Conservation (phyloP, 2,113 vertebrate genomes). For the Salvelinus namaycush region DNA sequence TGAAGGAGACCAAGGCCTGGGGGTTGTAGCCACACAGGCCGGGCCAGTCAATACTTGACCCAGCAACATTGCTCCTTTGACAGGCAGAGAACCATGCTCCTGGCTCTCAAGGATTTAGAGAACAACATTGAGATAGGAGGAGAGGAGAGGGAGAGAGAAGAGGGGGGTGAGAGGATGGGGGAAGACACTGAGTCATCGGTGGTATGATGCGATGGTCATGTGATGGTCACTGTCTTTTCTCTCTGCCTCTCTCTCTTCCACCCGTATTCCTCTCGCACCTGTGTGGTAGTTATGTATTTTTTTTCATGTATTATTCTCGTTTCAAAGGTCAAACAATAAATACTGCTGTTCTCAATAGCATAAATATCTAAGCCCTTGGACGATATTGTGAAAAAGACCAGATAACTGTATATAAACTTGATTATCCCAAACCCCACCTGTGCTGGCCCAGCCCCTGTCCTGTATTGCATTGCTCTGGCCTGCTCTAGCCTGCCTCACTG, state of each 20-base stretch:
- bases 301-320: no score
- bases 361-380: no score
- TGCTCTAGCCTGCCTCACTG: conserved; percentile 61
- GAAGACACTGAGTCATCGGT: not conserved
- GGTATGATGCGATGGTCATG: not conserved
- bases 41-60: conserved; percentile 64
- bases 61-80: conserved; percentile 45
- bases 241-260: conserved; percentile 8
- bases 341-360: no score
- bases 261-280: conserved; percentile 8
- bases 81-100: conserved; percentile 25
- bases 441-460: conserved; percentile 58
- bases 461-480: conserved; percentile 59
- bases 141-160: conserved; percentile 14
- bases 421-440: conserved; percentile 45
- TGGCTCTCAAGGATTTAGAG: conserved; percentile 45
- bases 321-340: no score
- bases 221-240: not conserved
- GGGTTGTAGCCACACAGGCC: conserved; percentile 50
- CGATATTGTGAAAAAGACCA: no score
- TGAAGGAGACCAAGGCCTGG: conserved; percentile 72
- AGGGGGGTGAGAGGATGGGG: conserved; percentile 12
- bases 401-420: no score
- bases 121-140: conserved; percentile 54
- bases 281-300: no score